Base-by-base conservation (phyloP, 2,888 invertebrate genomes). In the Microchrysa polita region DNA sequence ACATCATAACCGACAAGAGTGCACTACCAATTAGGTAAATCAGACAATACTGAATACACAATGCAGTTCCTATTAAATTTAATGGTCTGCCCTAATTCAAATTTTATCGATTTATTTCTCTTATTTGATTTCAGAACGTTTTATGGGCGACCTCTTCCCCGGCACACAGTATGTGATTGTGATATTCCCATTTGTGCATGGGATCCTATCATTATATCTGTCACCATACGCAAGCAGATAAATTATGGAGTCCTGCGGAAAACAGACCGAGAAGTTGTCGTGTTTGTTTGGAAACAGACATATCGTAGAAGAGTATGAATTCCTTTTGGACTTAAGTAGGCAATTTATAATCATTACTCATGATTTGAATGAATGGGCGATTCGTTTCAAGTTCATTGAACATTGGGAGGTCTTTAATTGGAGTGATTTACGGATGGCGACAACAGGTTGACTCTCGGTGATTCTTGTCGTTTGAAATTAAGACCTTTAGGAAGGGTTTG, bases 271-370 rank as follows among this genome's bases (percentile, higher is more conserved):
- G n/a, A n/a, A n/a, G 27, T 34, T 12, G 42, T 12, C 48, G 48
- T 12, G 48, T 12, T 7, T 12, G 48, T 12, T 7, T n/a, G 4
- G 48, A 12, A n/a, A 48, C 16, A 48, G 48, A 48, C 4, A 48
- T n/a, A n/a, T n/a, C n/a, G 16, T n/a, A 48, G 12, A 48, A 12
- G 48, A n/a, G n/a, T n/a, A n/a, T n/a, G 14, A 12, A n/a, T 12
- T 20, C 59, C 14, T 23, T 59, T 7, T 22, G 59, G 23, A 20
- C 23, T 61, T 61, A 61, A 61, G 61, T 22, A 5, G 18, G 23
- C 61, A 40, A 61, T 61, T 61, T 61, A 61, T 61, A 23, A 61
- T 61, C 27, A 61, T 61, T 61, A 61, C 5, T 40, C 34, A 34
- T 27, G 40, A 61, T 61, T 61, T 16, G 27, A 40, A 61, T 27